Evolutionary conservation across 2,113 vertebrate species (phyloP), one percentile per base, ranked within the genome.

Genomic region (Nyctibius bracteatus): DNA sequence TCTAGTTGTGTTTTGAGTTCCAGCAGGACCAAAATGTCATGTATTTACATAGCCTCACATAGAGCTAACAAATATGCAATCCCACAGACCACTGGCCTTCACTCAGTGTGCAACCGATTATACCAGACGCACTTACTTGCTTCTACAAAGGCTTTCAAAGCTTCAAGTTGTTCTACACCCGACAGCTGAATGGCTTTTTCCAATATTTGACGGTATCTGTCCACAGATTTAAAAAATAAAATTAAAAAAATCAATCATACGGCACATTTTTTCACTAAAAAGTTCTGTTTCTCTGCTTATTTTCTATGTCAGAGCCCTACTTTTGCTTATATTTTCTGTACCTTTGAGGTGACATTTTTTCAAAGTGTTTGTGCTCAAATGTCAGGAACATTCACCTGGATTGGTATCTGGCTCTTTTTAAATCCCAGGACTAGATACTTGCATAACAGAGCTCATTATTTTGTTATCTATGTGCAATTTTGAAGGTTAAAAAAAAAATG

Each of bases 121-220:
- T 2, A 49, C 46, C n/a, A 85, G 57, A 57, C 22, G 33, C 80
- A 97, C 99, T 98, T 98, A 99, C 99, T 99, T 97, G 99, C 99
- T 99, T 99, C 99, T 84, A 99, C 99, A 98, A 99, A 99, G 83
- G 99, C 99, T 98, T 99, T 99, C 95, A 99, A 97, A 91, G 99
- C 99, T 95, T 99, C 99, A 84, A 99, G 98, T 61, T 99, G 99
- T 61, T 99, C 99, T 54, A 96, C 98, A 85, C 98, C 99, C 5
- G 97, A 98, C 57, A 99, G 98, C 97, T 99, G 99, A 95, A 99
- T 98, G 68, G 99, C 99, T 97, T 99, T 99, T 96, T 99, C 99
- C 97, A 99, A 67, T 93, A 99, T 99, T 75, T 99, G 99, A 71
- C 99, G 99, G 90, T 99, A 99, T 83, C 99, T 99, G 91, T 81